These are phyloP conservation scores for Artemisiospiza belli DNA, from an alignment of 2,113 vertebrate genomes.

Conservation along the genomic window DNA sequence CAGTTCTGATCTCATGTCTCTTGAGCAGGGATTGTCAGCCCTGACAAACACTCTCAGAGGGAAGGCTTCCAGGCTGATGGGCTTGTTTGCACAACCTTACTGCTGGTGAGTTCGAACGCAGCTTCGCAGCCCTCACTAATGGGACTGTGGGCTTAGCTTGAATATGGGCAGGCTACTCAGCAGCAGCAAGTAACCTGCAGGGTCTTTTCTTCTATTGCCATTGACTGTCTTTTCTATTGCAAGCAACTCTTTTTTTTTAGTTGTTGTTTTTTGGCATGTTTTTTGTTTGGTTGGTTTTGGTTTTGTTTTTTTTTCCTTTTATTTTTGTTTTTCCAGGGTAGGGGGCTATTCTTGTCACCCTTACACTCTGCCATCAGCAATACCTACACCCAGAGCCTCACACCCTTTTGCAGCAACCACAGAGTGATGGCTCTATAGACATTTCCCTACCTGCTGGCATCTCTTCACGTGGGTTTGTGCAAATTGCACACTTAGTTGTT, in stretches of 20 bases:
- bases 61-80: not conserved
- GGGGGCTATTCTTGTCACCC: not conserved
- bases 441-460: not conserved
- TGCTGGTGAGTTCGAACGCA: not conserved
- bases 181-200: not conserved
- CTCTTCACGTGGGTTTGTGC: not conserved
- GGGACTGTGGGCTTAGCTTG: not conserved
- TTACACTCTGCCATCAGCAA: not conserved
- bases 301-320: not conserved
- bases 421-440: fast-evolving
- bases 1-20: not conserved
- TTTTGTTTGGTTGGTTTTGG: not conserved
- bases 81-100: not conserved
- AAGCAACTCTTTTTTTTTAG: not conserved
- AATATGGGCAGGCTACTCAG: not conserved
- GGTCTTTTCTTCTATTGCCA: not conserved
- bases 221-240: not conserved
- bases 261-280: not conserved
- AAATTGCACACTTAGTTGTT: not conserved
- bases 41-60: not conserved
- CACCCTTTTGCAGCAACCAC: not conserved
- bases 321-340: too few relatives aligned
- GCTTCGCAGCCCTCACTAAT: not conserved
- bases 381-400: not conserved
- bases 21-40: not conserved